A percentile compares a stretch with the other conserved stretches of the same genome.
Evolutionary conservation across 2,888 invertebrate genomes (phyloP).

Genomic region (Gymnosoma rotundatum): DNA sequence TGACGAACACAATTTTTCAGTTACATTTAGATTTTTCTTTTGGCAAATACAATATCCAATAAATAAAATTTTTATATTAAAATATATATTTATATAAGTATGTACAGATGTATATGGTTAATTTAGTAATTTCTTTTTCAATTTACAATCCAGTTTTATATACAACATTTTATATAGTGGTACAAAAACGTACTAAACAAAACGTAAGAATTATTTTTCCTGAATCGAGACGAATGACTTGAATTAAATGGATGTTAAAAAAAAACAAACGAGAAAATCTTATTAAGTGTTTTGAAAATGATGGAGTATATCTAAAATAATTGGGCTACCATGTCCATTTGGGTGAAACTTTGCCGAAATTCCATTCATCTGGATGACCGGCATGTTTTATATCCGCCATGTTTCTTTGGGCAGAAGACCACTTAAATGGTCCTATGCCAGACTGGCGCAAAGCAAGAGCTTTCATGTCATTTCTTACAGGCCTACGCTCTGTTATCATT

Average conservation of each 20-base stretch:
- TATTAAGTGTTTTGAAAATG: background rate
- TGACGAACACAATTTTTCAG: slow-evolving; percentile 59
- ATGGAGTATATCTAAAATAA: background rate
- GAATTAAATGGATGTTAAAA: background rate
- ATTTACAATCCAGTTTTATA: slow-evolving; percentile 18
- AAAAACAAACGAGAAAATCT: background rate
- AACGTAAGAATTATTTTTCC: no score
- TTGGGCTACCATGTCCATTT: slow-evolving; percentile 80
- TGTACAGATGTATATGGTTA: background rate
- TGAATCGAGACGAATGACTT: background rate
- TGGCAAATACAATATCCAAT: slow-evolving; percentile 23
- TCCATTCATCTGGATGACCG: slow-evolving; percentile 82
- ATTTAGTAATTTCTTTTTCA: background rate
- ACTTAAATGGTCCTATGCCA: slow-evolving; percentile 79
- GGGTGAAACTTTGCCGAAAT: slow-evolving; percentile 81
- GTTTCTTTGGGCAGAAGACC: slow-evolving; percentile 77
- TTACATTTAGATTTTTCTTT: slow-evolving; percentile 32
- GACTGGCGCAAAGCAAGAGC: slow-evolving; percentile 78
- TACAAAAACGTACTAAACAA: background rate
- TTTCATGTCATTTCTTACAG: slow-evolving; percentile 80
- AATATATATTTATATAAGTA: background rate
- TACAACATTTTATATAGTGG: background rate
- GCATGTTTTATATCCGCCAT: slow-evolving; percentile 77
- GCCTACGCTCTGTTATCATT: slow-evolving; percentile 78
- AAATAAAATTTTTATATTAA: slow-evolving; percentile 24